Evolutionary conservation across 2,888 invertebrate species (phyloP).

Genomic region (Pachydiplax longipennis): DNA sequence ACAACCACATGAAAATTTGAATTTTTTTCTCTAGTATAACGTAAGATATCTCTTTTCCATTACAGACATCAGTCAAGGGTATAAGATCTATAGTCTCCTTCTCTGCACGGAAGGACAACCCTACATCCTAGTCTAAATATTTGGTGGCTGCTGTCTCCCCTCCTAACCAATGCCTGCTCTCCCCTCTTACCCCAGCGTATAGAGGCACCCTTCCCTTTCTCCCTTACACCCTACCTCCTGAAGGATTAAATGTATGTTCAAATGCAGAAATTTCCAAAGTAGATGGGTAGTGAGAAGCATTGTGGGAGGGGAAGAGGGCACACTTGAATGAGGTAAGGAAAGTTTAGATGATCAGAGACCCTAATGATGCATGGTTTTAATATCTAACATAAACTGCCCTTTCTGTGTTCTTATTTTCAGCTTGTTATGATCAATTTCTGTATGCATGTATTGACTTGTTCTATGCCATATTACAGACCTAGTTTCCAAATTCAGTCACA

Average conservation of each 20-base stretch:
- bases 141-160: constrained; percentile 29
- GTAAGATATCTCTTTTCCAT: constrained; percentile 55
- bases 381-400: too few relatives aligned
- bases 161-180: constrained; percentile 6
- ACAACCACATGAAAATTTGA: too few relatives aligned
- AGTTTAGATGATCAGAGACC: too few relatives aligned
- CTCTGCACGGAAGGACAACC: constrained; percentile 70
- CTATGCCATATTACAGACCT: too few relatives aligned
- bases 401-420: too few relatives aligned
- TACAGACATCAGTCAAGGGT: constrained; percentile 85
- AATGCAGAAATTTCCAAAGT: not conserved
- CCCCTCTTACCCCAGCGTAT: not conserved
- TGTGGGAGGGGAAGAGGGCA: constrained; percentile 37
- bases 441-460: too few relatives aligned
- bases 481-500: too few relatives aligned
- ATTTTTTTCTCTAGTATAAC: too few relatives aligned
- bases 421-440: too few relatives aligned
- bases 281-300: not conserved
- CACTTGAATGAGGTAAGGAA: constrained; percentile 1
- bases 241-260: not conserved
- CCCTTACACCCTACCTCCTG: not conserved
- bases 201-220: not conserved
- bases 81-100: constrained; percentile 86
- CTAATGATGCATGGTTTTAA: too few relatives aligned
- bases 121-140: constrained; percentile 40